phyloP scores from a whole-genome alignment of 2,888 invertebrate genomes.

The Danaus chrysippus region DNA sequence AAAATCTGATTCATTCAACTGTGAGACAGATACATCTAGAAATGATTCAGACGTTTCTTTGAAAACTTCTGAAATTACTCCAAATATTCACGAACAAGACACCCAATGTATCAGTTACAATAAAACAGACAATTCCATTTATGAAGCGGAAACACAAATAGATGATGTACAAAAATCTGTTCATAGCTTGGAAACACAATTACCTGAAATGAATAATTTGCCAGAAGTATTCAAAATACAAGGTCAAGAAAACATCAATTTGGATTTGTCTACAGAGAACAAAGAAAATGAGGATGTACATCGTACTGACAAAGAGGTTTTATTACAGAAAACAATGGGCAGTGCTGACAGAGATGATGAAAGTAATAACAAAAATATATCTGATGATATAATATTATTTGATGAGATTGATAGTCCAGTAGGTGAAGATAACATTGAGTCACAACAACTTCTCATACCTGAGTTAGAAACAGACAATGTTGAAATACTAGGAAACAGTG shows the following conservation, averaged over 20 bases:
- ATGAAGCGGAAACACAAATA: slow-evolving; percentile 35
- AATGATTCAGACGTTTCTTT: slow-evolving; percentile 40
- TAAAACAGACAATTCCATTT: slow-evolving; percentile 46
- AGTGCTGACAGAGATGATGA: slow-evolving; percentile 15
- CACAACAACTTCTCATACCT: slow-evolving; percentile 54
- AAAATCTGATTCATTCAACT: slow-evolving; percentile 52
- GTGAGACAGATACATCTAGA: slow-evolving; percentile 44
- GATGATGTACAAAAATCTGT: slow-evolving; percentile 40
- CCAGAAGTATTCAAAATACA: slow-evolving; percentile 49
- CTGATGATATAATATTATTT: slow-evolving; percentile 58
- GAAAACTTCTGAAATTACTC: slow-evolving; percentile 27
- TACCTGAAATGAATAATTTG: slow-evolving; percentile 38
- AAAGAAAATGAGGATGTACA: slow-evolving; percentile 48
- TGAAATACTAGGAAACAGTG: slow-evolving; percentile 4
- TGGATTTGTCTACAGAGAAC: slow-evolving; percentile 47
- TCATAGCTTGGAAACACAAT: slow-evolving; percentile 42
- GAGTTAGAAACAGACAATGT: slow-evolving; percentile 31
- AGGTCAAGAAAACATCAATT: slow-evolving; percentile 49
- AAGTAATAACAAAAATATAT: slow-evolving; percentile 39
- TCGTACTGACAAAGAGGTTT: slow-evolving; percentile 34
- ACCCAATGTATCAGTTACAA: slow-evolving; percentile 45
- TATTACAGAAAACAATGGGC: background rate
- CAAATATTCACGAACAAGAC: slow-evolving; percentile 45
- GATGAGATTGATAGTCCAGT: slow-evolving; percentile 51
- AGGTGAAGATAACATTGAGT: slow-evolving; percentile 48